Evolutionary conservation across 2,888 invertebrate species (phyloP).

Genomic region (Drosophila antonietae): DNA sequence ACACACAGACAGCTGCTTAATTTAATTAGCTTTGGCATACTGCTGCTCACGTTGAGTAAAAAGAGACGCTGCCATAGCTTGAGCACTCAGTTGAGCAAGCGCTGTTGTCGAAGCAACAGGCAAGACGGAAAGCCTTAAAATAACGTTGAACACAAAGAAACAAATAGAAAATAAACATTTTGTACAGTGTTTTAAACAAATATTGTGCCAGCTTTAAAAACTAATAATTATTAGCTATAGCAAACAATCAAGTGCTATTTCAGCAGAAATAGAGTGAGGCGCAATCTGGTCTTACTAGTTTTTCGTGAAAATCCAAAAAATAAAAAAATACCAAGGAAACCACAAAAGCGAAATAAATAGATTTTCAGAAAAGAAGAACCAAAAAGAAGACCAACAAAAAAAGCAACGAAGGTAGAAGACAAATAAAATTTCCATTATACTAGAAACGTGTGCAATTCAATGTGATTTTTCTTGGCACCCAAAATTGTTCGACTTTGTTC

Average conservation of each 20-base stretch:
- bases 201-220: conserved; percentile 24
- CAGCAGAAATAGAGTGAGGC: conserved; percentile 72
- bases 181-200: conserved; percentile 35
- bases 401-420: conserved; percentile 35
- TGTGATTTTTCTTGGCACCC: conserved; percentile 68
- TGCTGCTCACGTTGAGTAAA: conserved; percentile 49
- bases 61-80: conserved; percentile 46
- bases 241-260: conserved; percentile 42
- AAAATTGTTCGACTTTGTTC: conserved; percentile 64
- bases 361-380: conserved; percentile 25
- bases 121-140: conserved; percentile 33
- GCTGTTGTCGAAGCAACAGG: conserved; percentile 79
- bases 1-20: conserved; percentile 58
- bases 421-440: conserved; percentile 73
- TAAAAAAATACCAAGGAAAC: conserved; percentile 18
- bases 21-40: conserved; percentile 70
- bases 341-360: conserved; percentile 29
- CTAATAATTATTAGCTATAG: conserved; percentile 7
- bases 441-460: conserved; percentile 55
- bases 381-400: conserved; percentile 2
- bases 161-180: conserved; percentile 28
- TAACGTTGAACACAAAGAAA: conserved; percentile 18
- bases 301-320: conserved; percentile 42
- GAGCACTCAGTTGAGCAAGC: conserved; percentile 78
- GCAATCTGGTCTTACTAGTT: conserved; percentile 63